Evolutionary conservation across 2,797 vertebrate genomes (phyloP).

Genomic region (Acanthurus leucopareius): DNA sequence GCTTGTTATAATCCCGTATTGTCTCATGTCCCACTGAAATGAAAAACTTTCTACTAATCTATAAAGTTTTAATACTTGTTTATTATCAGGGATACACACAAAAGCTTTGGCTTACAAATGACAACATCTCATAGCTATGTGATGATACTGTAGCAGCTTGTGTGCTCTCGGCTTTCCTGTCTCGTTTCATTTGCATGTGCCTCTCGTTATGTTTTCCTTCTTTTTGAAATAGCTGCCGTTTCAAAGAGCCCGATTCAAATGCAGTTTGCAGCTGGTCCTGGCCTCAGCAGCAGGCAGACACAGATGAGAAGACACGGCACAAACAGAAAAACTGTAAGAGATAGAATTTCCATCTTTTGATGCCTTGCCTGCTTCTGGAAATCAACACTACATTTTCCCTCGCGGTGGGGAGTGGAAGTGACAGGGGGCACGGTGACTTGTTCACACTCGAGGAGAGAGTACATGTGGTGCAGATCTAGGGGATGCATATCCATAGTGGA

Average conservation of each 20-base stretch:
- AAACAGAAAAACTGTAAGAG: constrained; percentile 23
- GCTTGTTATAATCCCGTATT: background rate
- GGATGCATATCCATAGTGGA: background rate
- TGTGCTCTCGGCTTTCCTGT: constrained; percentile 31
- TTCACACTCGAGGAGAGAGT: constrained; percentile 15
- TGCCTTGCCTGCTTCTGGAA: constrained; percentile 42
- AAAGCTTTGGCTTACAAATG: constrained; percentile 18
- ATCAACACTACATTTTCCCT: constrained; percentile 39
- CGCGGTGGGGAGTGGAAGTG: constrained; percentile 17
- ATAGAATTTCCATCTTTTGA: constrained; percentile 48
- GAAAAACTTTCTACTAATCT: constrained; percentile 9
- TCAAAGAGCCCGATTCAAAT: constrained; percentile 67
- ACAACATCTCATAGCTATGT: constrained; percentile 33
- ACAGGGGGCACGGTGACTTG: constrained; percentile 19
- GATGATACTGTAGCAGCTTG: constrained; percentile 14
- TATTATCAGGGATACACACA: background rate
- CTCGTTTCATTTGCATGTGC: constrained; percentile 59
- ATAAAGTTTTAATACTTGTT: constrained; percentile 16
- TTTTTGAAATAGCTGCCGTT: constrained; percentile 54
- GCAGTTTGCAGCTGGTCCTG: constrained; percentile 43
- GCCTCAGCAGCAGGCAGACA: constrained; percentile 44
- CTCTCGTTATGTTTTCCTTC: constrained; percentile 57
- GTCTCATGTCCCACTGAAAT: constrained; percentile 2
- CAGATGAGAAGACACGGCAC: constrained; percentile 31
- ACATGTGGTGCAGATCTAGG: background rate